Conservation (phyloP, 2,888 invertebrate species). For the Volucella inanis region DNA sequence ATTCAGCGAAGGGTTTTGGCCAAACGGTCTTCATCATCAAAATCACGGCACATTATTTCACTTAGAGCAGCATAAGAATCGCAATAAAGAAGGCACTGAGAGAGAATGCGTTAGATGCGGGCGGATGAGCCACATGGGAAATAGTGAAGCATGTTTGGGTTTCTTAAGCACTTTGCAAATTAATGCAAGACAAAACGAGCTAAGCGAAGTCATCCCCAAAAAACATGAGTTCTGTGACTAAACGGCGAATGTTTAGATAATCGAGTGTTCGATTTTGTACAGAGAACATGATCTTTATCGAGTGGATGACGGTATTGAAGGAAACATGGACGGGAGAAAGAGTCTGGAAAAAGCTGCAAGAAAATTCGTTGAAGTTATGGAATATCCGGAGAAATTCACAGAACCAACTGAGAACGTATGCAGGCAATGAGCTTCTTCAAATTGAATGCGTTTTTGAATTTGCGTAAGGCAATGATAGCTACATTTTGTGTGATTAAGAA, state of each 20-base stretch:
- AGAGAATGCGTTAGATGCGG: too few relatives aligned
- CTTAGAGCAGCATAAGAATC: too few relatives aligned
- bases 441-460: background rate
- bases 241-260: background rate
- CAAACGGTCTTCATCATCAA: too few relatives aligned
- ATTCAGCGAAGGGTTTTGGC: too few relatives aligned
- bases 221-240: background rate
- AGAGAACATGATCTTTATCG: background rate
- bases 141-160: background rate
- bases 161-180: background rate
- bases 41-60: too few relatives aligned
- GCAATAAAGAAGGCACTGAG: too few relatives aligned
- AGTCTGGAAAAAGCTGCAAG: background rate
- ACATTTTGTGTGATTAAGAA: slow-evolving; percentile 61
- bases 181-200: background rate
- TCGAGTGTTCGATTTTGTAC: background rate
- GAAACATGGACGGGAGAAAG: background rate
- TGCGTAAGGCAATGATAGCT: slow-evolving; percentile 4
- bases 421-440: background rate
- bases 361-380: too few relatives aligned
- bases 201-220: background rate
- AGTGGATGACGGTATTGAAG: background rate
- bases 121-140: accelerated
- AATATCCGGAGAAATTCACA: too few relatives aligned
- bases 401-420: background rate